Base-by-base conservation (phyloP, 1,140 invertebrate species). In the Bombus affinis region DNA sequence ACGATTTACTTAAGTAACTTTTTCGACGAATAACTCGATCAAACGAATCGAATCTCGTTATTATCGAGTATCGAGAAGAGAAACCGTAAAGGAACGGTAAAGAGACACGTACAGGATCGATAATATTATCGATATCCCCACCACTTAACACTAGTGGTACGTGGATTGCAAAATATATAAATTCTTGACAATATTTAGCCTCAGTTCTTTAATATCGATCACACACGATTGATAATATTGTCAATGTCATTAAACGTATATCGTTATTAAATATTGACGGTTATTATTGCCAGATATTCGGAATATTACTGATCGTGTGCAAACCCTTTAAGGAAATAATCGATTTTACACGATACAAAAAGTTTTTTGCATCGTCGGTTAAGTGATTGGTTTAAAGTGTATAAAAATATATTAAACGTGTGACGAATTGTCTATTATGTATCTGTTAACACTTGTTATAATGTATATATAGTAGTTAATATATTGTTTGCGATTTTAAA, bases 1-100 rank as follows among this genome's bases (percentile, higher is more conserved):
- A 10, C 25, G 42, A 80, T 72, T 85, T 65, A 80, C 39, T 35
- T 10, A 66, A 53, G 13, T 18, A 39, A 53, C 13, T 83, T 53
- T n/a, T 28, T 37, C n/a, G 1, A 1, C 47, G 32, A 74, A 35
- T 28, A 42, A 74, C 62, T 73, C 42, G 28, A 65, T 12, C 18
- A 6, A 53, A 6, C 47, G 5, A 22, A 1, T 53, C 47, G 47
- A 53, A 53, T 53, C 6, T 6, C 47, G 0, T 22, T 22, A 53
- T 1, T 53, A 53, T 53, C 47, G 47, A 53, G 6, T 53, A 53
- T 53, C 47, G 18, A 53, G 6, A 53, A 22, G 1, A 53, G 47
- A 53, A 22, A 53, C 47, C 18, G 47, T 8, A 53, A 53, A 53
- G 47, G 0, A 53, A 53, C 47, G 47, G 47, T 53, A 8, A 18